Conservation (phyloP, 2,113 vertebrate species). For the Pseudopodoces humilis region DNA sequence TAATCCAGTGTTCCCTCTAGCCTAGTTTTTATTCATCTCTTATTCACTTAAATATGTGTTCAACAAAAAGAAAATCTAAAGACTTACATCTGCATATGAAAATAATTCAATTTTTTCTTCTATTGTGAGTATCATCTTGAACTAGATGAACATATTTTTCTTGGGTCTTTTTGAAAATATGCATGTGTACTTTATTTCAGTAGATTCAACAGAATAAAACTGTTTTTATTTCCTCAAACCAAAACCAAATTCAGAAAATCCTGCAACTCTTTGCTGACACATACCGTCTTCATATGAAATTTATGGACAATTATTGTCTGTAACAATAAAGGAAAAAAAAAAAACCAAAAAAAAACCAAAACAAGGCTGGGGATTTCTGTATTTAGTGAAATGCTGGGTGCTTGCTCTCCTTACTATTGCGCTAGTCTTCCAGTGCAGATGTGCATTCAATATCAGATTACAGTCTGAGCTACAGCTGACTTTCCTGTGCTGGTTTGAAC, state of each 20-base stretch:
- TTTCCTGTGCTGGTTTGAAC: not conserved
- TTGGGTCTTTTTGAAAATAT: not conserved
- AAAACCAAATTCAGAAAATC: not conserved
- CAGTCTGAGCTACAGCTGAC: not conserved
- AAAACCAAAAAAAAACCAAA: not conserved
- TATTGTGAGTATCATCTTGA: not conserved
- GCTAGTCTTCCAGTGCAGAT: not conserved
- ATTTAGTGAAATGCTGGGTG: not conserved
- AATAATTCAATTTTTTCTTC: not conserved
- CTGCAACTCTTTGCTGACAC: not conserved
- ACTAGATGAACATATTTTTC: not conserved
- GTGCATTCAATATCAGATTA: not conserved
- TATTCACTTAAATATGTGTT: not conserved
- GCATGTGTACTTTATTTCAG: not conserved
- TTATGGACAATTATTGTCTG: not conserved
- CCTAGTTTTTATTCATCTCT: not conserved
- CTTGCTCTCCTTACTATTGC: not conserved
- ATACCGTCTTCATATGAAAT: not conserved
- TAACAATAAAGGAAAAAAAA: not conserved
- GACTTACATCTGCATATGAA: not conserved
- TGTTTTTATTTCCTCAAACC: not conserved
- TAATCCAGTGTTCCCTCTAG: not conserved
- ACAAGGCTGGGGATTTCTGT: fast-evolving
- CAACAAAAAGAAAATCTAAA: not conserved
- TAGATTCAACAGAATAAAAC: not conserved